Conservation (phyloP, 2,797 vertebrate species). For the Delichon dasypus region DNA sequence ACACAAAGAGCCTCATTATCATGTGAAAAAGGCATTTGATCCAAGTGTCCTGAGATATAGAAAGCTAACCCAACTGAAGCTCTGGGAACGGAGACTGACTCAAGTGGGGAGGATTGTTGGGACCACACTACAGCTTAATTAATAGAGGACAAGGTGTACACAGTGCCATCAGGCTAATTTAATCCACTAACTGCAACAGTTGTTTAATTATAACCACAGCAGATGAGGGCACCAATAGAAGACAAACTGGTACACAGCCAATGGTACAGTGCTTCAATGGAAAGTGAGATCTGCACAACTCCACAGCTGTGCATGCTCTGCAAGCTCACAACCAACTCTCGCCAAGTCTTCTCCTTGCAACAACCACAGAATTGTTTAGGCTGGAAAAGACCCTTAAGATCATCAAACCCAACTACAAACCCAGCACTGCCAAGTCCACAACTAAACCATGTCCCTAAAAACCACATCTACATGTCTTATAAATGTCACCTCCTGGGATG, state of each 20-base stretch:
- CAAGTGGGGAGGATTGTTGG: background rate
- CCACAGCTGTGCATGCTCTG: background rate
- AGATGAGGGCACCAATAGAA: background rate
- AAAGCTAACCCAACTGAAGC: background rate
- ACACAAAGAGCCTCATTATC: background rate
- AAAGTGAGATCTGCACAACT: background rate
- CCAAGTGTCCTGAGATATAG: background rate
- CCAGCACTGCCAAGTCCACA: background rate
- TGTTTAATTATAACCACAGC: background rate
- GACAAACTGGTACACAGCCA: background rate
- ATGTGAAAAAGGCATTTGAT: background rate
- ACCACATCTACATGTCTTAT: too few relatives aligned
- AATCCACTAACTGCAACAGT: background rate
- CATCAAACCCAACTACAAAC: fast-evolving
- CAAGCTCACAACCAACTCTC: background rate
- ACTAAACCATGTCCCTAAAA: background rate
- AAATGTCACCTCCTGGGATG: background rate
- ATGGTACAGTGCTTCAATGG: background rate
- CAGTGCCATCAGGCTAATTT: background rate
- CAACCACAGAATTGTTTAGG: background rate
- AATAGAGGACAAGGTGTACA: background rate
- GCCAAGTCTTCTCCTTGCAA: background rate
- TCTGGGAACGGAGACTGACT: background rate
- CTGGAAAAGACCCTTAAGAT: background rate
- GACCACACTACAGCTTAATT: background rate